Evolutionary conservation across 2,797 vertebrate species (phyloP), one percentile per base, ranked within the genome.

Genomic region (Anisognathus igniventris): DNA sequence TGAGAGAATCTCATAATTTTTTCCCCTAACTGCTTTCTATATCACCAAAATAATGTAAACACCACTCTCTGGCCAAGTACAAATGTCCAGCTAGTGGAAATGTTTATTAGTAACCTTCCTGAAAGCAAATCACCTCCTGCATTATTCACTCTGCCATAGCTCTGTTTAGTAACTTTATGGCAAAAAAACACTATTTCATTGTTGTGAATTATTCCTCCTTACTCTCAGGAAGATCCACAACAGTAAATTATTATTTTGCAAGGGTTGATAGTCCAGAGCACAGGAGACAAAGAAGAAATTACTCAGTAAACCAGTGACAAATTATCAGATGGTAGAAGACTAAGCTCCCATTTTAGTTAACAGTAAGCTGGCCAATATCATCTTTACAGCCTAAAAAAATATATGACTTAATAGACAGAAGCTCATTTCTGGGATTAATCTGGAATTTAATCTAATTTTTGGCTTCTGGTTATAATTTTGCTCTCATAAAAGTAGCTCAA

Each of bases 111-210:
- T 58, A 78, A 68, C 53, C 12, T 82, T 94, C n/a, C 51, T 82
- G 33, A 95, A 70, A 91, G 39, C 28, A 94, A 95, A 90, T 76
- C 67, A 57, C 39, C 39, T 94, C 75, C 57, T 95, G 5, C 19
- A 73, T 90, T 87, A 85, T 81, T 94, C 60, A 81, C 33, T 35
- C 23, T 71, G 9, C 18, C 51, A 22, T 31, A 75, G 23, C 44
- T 88, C 61, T 71, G 3, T 33, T 81, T 75, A 45, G 33, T 30
- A 85, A 78, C 17, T 92, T 74, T 71, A 30, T 25, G 77, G 28
- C 12, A 73, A 94, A 78, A 84, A 91, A 15, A 0, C 40, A 42
- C 7, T 56, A 65, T 75, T 88, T 88, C 40, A 42, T 40, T 37
- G 42, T 17, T 64, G 27, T n/a, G 5, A 90, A 30, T 81, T 75